Evolutionary conservation across 2,888 invertebrate genomes (phyloP).

Genomic region (Villa cingulata): DNA sequence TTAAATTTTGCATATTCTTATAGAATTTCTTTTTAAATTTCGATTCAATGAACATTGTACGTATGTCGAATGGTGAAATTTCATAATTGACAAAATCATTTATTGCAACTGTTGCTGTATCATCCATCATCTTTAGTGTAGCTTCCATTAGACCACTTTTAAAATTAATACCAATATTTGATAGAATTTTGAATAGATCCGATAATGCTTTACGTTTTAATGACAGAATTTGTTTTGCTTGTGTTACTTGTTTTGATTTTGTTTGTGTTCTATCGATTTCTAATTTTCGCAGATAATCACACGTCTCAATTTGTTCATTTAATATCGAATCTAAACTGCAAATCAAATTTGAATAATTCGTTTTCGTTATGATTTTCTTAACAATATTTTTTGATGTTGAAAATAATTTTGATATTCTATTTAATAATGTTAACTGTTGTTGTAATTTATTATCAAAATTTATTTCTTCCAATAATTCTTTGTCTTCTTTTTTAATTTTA

Average conservation of each 20-base stretch:
- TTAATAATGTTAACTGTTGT: constrained; percentile 21
- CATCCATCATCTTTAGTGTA: constrained; percentile 23
- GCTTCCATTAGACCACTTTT: constrained; percentile 58
- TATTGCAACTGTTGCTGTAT: constrained; percentile 18
- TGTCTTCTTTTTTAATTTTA: constrained; percentile 14
- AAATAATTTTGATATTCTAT: constrained; percentile 38
- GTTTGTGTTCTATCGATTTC: constrained; percentile 38
- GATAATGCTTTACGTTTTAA: constrained; percentile 74
- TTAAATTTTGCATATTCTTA: constrained; percentile 28
- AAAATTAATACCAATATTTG: constrained; percentile 64
- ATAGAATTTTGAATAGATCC: constrained; percentile 70
- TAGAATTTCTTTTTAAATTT: constrained; percentile 36
- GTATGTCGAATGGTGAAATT: constrained; percentile 50
- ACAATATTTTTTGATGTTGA: constrained; percentile 50
- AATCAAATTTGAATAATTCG: constrained; percentile 46
- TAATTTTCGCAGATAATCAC: constrained; percentile 50
- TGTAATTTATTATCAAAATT: not conserved
- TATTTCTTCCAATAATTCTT: not conserved
- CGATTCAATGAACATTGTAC: constrained; percentile 40
- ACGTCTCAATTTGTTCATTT: constrained; percentile 50
- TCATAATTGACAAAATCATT: constrained; percentile 47
- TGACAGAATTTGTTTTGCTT: constrained; percentile 66
- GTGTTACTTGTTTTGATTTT: constrained; percentile 61
- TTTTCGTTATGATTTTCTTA: constrained; percentile 44
- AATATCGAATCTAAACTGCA: constrained; percentile 52